Evolutionary conservation across 2,888 invertebrate species (phyloP).

Genomic region (Melikaiella ostensackeni): DNA sequence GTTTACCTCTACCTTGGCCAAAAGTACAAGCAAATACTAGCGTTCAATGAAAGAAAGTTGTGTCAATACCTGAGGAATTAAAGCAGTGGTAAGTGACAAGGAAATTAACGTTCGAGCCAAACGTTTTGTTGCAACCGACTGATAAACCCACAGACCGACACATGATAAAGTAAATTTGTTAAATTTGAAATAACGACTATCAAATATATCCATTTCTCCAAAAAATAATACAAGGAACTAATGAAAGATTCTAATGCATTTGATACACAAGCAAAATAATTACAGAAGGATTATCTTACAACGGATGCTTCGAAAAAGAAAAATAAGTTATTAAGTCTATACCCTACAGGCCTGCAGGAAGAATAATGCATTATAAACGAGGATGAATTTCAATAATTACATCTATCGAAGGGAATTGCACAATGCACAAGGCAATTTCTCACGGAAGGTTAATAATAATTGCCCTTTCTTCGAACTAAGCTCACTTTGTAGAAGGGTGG

Average conservation of each 20-base stretch:
- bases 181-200: background rate
- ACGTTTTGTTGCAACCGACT: background rate
- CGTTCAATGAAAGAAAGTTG: background rate
- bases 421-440: background rate
- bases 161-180: background rate
- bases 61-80: background rate
- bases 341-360: background rate
- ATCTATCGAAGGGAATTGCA: background rate
- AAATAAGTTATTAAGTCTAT: background rate
- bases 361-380: background rate
- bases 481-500: no score
- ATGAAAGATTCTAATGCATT: background rate
- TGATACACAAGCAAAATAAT: background rate
- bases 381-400: background rate
- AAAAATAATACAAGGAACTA: background rate
- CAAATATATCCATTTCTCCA: background rate
- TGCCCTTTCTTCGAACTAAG: no score
- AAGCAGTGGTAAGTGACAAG: background rate
- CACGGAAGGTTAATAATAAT: slow-evolving; percentile 7
- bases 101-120: background rate
- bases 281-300: background rate
- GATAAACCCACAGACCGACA: background rate
- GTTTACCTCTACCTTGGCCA: no score
- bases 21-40: no score
- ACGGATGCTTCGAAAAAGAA: background rate